Base-by-base conservation (phyloP, 2,888 invertebrate genomes). In the Laspeyria flexula region DNA sequence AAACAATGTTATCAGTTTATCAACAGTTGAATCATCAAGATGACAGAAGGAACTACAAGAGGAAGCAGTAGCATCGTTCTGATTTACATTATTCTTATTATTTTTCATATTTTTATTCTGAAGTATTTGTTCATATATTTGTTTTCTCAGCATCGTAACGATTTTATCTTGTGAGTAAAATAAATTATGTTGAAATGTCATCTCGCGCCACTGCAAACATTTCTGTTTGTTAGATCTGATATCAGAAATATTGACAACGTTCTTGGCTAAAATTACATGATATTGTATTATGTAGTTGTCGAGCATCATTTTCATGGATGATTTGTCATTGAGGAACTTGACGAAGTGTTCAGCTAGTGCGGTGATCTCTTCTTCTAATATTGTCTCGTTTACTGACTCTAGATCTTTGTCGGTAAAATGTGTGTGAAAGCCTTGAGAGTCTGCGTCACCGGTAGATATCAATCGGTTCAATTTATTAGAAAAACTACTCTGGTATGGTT, bases 251-350 rank as follows among this genome's bases (percentile, higher is more conserved):
- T 58, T 11, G 1, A 68, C 35, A 12, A 60, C 56, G 0, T 43
- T 52, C 2, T 31, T 39, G 0, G 43, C 47, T 13, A 68, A 12
- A 6, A 69, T 39, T 0, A 60, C 55, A 11, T 68, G 68, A 30
- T 63, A 68, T 6, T 31, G 48, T 3, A 47, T 6, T 11, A 68
- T 37, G 0, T 49, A 11, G 9, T 65, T 55, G 43, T 69, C 45
- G 15, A 42, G 53, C 56, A 63, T 27, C 33, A 57, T 41, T 10
- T 33, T 31, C 27, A 38, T 46, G 13, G 10, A 23, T 13, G 27
- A 18, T 13, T 37, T 31, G 5, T 35, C 41, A 21, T 21, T 38
- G 2, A 63, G 23, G 27, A 41, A 57, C 18, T 48, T 55, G 0
- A 33, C 41, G 7, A 65, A 2, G 13, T 39, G 42, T 42, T 33